A percentile compares a stretch with the other conserved stretches of the same genome.
phyloP scores from a whole-genome alignment of 2,797 vertebrate genomes.

The Dicrostonyx torquatus region DNA sequence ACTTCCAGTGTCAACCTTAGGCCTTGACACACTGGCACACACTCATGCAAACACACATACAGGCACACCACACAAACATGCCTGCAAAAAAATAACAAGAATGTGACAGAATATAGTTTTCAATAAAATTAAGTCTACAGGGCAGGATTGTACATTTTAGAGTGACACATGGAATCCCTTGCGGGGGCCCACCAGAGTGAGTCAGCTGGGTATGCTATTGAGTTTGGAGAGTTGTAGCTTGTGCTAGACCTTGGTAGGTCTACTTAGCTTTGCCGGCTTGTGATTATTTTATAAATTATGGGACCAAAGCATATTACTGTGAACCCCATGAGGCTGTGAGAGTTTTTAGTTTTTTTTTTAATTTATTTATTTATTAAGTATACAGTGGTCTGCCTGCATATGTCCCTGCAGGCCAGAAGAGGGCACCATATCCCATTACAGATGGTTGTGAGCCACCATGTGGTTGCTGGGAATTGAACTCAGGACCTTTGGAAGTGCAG shows the following conservation, averaged over 20 bases:
- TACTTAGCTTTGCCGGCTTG: conserved; percentile 31
- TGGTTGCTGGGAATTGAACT: too few relatives aligned
- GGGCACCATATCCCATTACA: too few relatives aligned
- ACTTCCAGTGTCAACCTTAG: not conserved
- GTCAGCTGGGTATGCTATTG: not conserved
- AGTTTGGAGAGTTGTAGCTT: not conserved
- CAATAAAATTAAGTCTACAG: not conserved
- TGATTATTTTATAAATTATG: conserved; percentile 55
- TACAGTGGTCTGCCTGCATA: too few relatives aligned
- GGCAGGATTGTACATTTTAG: conserved; percentile 8
- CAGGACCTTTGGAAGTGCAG: too few relatives aligned
- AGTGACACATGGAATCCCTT: not conserved
- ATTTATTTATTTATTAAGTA: too few relatives aligned
- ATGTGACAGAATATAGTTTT: not conserved
- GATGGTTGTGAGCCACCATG: too few relatives aligned
- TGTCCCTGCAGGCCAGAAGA: too few relatives aligned
- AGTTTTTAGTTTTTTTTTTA: not conserved
- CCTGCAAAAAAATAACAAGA: not conserved
- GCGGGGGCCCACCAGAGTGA: not conserved
- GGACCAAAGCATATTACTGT: not conserved
- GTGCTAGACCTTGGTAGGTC: conserved; percentile 27
- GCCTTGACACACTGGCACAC: not conserved
- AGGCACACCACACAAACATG: not conserved
- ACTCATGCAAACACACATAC: not conserved
- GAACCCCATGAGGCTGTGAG: not conserved